These are phyloP conservation scores for Alethe castanea DNA, from an alignment of 2,113 vertebrate species.

Conservation along the genomic window DNA sequence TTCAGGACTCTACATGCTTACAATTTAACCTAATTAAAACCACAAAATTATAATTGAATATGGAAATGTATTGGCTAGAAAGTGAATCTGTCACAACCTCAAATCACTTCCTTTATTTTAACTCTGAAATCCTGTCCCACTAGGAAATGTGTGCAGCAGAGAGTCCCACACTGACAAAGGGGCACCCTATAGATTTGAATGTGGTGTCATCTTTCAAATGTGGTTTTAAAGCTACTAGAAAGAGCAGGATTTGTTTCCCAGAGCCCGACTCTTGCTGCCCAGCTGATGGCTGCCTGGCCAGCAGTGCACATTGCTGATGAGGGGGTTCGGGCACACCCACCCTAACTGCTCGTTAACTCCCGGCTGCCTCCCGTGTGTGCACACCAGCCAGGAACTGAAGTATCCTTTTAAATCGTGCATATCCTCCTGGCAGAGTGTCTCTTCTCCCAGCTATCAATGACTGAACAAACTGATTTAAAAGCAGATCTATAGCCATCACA, in stretches of 20 bases:
- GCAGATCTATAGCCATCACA: not conserved
- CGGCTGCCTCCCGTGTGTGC: not conserved
- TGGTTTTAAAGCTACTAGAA: not conserved
- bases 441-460: not conserved
- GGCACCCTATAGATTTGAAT: not conserved
- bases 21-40: not conserved
- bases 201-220: not conserved
- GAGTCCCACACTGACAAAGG: not conserved
- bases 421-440: not conserved
- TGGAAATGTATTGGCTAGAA: not conserved
- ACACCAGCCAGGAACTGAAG: not conserved
- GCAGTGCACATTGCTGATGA: not conserved
- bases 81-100: not conserved
- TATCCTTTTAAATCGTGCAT: not conserved
- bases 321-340: not conserved
- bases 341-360: not conserved
- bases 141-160: not conserved
- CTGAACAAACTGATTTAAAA: not conserved
- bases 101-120: not conserved
- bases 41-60: not conserved
- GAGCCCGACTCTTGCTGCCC: rapidly evolving
- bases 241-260: rapidly evolving
- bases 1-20: not conserved
- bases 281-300: not conserved
- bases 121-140: not conserved